Evolutionary conservation across 2,797 vertebrate genomes (phyloP), one percentile per base, ranked within the genome.

Genomic region (Lerista edwardsae): DNA sequence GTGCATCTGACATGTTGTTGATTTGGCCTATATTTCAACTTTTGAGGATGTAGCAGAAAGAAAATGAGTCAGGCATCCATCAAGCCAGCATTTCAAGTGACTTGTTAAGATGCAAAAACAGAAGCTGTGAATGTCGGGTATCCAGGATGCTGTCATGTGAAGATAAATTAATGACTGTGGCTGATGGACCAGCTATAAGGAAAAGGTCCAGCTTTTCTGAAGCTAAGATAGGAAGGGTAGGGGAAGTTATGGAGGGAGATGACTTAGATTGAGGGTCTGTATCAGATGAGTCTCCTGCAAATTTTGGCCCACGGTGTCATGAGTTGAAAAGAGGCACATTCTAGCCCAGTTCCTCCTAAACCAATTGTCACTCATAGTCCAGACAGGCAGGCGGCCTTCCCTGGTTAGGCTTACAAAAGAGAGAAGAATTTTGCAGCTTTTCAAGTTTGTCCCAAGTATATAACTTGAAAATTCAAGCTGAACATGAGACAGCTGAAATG

Each of bases 401-500:
- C 51, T 55, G 4, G 41, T 55, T 55, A 15, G 51, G 15, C 51
- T 55, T 55, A 55, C 51, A 55, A 19, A 55, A 55, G 51, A 55
- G 51, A 55, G 51, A 55, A 4, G 2, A 17, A 3, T 17, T 17
- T 55, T 55, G 14, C 2, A 55, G 15, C 14, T 55, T 55, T 55
- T 19, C 51, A 55, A 15, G 19, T 17, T 55, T 55, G 14, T 10
- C 51, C 51, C 51, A 55, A 15, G 51, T 55, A 55, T 55, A 55
- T 51, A 10, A 51, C 47, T n/a, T n/a, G n/a, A n/a, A n/a, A n/a
- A n/a, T n/a, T n/a, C n/a, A n/a, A n/a, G n/a, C n/a, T 55, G 86
- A 89, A 82, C 1, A 86, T 88, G 73, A 2, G 65, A 77, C 62
- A 90, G 47, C 25, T 3, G 1, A 81, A 89, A 82, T 0, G 3